Evolutionary conservation across 2,797 vertebrate species (phyloP), one percentile per base, ranked within the genome.

Genomic region (Melanotaenia maccullochi): DNA sequence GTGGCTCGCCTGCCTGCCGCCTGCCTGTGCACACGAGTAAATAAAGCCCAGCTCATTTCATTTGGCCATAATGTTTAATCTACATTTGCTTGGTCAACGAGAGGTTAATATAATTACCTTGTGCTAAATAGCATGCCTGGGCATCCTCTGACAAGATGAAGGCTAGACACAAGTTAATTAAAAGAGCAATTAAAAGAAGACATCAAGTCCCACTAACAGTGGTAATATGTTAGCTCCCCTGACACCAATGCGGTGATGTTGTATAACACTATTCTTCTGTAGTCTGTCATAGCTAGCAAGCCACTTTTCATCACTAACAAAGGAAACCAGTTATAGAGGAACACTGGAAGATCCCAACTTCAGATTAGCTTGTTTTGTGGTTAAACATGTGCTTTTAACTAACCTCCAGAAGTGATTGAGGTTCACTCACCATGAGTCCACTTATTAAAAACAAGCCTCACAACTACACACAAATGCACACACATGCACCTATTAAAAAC

Each of bases 181-280:
- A 92, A 90, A 90, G 87, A 85, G 86, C 82, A 88, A 90, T 92
- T 92, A 91, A 93, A 89, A 88, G 82, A 90, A 86, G 90, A 91
- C 85, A 84, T 83, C 78, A 66, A 79, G 83, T 77, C 79, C 79
- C 60, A 60, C 35, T 82, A 87, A 81, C 58, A 30, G 71, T 35
- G 6, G 78, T 82, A 63, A 78, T 86, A 85, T 76, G 78, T 87
- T 78, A 65, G 71, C 66, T 83, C 58, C 79, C 65, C n/a, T 77
- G 87, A 86, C 83, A 76, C 59, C 47, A n/a, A 47, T 18, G 20
- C 59, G 57, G 36, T 35, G 72, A 81, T 68, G 77, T 65, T 73
- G 62, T 66, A 67, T 61, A 74, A 71, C 67, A 47, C 60, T 16
- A 40, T 63, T 66, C 61, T 62, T 33, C 51, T 64, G 71, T 62